Percentiles rank a stretch among this genome's conserved stretches.
Evolutionary conservation across 2,113 vertebrate genomes (phyloP).

Genomic region (Sterna hirundo): DNA sequence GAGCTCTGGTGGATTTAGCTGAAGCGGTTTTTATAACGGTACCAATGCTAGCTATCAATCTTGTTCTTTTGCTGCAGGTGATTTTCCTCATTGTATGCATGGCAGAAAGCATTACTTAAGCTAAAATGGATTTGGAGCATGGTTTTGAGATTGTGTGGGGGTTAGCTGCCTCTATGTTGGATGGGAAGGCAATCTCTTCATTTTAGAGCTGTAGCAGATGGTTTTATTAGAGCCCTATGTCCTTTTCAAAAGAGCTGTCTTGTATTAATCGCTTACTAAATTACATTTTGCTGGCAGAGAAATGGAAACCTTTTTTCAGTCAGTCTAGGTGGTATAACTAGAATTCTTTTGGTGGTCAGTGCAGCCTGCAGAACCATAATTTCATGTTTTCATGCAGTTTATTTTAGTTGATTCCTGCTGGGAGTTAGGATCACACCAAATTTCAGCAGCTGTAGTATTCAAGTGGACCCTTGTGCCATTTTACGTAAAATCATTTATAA

Average conservation of each 20-base stretch:
- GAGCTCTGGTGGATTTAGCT: not conserved
- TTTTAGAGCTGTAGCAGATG: conserved; percentile 34
- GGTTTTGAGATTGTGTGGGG: not conserved
- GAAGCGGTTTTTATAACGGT: not conserved
- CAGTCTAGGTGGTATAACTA: not conserved
- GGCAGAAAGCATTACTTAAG: not conserved
- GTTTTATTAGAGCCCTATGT: conserved; percentile 30
- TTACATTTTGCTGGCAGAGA: conserved; percentile 17
- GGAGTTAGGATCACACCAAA: not conserved
- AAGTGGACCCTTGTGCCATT: not conserved
- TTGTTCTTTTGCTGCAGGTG: not conserved
- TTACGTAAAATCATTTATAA: not conserved
- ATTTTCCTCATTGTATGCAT: not conserved
- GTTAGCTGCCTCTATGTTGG: not conserved
- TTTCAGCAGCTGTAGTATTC: not conserved
- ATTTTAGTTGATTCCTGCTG: conserved; percentile 9
- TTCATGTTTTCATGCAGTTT: conserved; percentile 17
- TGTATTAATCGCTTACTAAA: not conserved
- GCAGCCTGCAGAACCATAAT: not conserved
- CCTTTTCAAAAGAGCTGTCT: conserved; percentile 22
- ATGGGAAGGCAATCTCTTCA: not conserved
- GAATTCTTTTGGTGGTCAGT: not conserved
- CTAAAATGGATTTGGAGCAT: not conserved
- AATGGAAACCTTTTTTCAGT: not conserved
- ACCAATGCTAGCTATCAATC: not conserved